Evolutionary conservation across 2,888 invertebrate species (phyloP).

Genomic region (Hypsopygia costalis): DNA sequence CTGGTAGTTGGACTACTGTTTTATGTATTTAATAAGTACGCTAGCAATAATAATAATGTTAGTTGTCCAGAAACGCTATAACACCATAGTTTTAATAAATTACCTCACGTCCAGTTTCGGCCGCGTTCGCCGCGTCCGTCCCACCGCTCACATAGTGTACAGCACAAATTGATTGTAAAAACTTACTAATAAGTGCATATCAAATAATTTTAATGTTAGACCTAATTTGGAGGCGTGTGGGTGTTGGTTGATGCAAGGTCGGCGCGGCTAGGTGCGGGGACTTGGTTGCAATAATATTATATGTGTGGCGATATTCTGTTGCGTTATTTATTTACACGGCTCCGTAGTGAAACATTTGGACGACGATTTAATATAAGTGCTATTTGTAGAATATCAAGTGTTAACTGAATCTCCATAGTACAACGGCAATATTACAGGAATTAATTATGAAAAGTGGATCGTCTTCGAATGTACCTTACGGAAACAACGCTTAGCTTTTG

Average conservation of each 20-base stretch:
- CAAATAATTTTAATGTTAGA: slow-evolving; percentile 73
- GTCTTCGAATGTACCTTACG: background rate
- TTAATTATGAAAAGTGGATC: background rate
- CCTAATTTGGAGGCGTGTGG: slow-evolving; percentile 56
- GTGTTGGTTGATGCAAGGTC: slow-evolving; percentile 32
- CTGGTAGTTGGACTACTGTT: background rate
- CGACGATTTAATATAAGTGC: background rate
- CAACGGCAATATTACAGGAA: background rate
- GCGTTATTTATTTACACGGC: slow-evolving; percentile 2
- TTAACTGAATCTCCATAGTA: background rate
- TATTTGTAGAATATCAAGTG: background rate
- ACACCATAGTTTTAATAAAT: slow-evolving; percentile 13
- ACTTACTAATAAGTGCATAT: slow-evolving; percentile 74
- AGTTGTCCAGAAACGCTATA: background rate
- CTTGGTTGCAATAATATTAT: slow-evolving; percentile 23
- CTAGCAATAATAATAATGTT: background rate
- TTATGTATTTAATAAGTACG: background rate
- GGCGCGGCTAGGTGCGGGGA: slow-evolving; percentile 24
- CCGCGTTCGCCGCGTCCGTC: slow-evolving; percentile 33
- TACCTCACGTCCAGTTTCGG: slow-evolving; percentile 15
- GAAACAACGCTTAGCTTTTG: background rate
- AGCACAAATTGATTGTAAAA: slow-evolving; percentile 77
- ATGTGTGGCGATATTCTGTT: background rate
- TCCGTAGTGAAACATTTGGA: background rate
- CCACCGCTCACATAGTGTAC: slow-evolving; percentile 55